Evolutionary conservation across 2,888 invertebrate genomes (phyloP).

Genomic region (Eurois occulta): DNA sequence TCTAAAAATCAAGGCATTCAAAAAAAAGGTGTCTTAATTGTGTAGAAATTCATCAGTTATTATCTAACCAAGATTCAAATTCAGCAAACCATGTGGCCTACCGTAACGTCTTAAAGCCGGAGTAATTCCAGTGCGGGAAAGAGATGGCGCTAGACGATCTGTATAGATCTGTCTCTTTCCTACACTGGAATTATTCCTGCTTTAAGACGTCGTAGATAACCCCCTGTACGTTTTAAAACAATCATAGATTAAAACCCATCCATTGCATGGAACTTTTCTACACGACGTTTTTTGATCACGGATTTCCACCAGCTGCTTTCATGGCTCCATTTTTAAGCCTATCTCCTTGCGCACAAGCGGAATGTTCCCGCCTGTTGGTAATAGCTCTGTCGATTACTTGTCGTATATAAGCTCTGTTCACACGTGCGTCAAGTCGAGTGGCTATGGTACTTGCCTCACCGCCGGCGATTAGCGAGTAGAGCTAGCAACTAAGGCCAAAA

Average conservation of each 20-base stretch:
- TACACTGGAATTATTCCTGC: no score
- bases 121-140: no score
- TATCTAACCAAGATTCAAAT: background rate
- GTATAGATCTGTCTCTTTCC: no score
- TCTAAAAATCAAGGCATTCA: background rate
- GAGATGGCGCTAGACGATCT: no score
- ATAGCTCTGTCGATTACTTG: constrained; percentile 64
- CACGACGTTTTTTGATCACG: background rate
- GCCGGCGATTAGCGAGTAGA: background rate
- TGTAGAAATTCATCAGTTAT: background rate
- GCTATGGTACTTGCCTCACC: constrained; percentile 11
- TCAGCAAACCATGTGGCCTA: no score
- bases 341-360: constrained; percentile 44
- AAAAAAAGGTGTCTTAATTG: background rate
- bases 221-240: background rate
- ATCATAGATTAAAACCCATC: background rate
- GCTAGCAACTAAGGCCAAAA: background rate
- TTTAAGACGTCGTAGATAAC: no score
- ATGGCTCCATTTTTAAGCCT: constrained; percentile 48
- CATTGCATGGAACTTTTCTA: background rate
- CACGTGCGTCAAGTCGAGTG: constrained; percentile 43
- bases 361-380: constrained; percentile 57
- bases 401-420: constrained; percentile 59
- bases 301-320: constrained; percentile 22
- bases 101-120: no score